A percentile compares a stretch with the other conserved stretches of the same genome.
phyloP scores from a whole-genome alignment of 2,797 vertebrate genomes.

The Saxicola maurus region DNA sequence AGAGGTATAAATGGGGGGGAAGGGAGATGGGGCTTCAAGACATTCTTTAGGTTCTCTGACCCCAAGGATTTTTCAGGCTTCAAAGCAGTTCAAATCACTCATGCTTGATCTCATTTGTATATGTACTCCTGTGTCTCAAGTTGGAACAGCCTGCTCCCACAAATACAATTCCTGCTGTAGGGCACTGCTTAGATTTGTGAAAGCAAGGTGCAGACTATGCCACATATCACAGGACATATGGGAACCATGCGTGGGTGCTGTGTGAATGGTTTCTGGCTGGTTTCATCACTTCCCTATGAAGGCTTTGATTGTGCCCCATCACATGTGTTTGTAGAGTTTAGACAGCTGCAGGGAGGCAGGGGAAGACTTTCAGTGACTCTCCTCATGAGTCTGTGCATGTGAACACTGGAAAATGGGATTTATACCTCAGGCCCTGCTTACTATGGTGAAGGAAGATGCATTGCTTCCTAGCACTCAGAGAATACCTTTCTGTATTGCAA shows the following conservation, averaged over 20 bases:
- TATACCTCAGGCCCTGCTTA: not conserved
- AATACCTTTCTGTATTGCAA: not conserved
- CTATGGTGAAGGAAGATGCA: not conserved
- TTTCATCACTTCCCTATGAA: not conserved
- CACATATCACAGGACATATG: not conserved
- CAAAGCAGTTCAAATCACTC: not conserved
- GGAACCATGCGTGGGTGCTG: not conserved
- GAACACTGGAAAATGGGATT: not conserved
- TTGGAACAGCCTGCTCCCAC: not conserved
- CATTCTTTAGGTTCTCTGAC: not conserved
- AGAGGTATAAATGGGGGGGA: not conserved
- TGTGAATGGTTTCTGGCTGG: not conserved
- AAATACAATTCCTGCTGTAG: not conserved
- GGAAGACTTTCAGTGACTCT: not conserved
- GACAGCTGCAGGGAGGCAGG: slow-evolving; percentile 12
- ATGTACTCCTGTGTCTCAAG: rapidly evolving
- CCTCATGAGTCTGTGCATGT: not conserved
- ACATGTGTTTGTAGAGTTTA: not conserved
- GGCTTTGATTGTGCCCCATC: not conserved
- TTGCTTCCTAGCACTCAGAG: not conserved
- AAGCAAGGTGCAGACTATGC: not conserved
- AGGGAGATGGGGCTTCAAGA: not conserved
- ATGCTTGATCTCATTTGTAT: not conserved
- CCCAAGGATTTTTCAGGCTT: not conserved
- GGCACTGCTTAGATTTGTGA: not conserved